Percentiles rank a stretch among this genome's conserved stretches.
These are phyloP conservation scores for Callyntrura sp. DNA, from an alignment of 2,888 invertebrate genomes.

Conservation along the genomic window DNA sequence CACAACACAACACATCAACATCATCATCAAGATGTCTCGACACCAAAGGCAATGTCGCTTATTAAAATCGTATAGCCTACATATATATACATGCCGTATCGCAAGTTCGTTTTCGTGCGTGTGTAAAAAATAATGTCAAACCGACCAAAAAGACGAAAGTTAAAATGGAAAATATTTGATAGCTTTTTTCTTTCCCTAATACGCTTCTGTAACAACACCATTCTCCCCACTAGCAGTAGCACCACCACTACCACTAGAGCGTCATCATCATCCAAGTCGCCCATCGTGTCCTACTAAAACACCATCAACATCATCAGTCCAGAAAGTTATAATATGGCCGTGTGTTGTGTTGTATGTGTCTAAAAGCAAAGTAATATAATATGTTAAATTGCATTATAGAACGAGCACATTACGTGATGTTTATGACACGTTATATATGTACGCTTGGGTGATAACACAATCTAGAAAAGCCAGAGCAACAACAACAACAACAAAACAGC, in stretches of 20 bases:
- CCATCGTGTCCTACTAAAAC: constrained; percentile 19
- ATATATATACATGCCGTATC: neutral
- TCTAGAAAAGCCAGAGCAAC: neutral
- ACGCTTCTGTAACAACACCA: neutral
- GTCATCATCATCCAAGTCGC: neutral
- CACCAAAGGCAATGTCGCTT: constrained; percentile 47
- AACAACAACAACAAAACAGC: neutral
- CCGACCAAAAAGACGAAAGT: constrained; percentile 16
- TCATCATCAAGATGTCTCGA: constrained; percentile 37
- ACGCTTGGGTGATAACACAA: constrained; percentile 59
- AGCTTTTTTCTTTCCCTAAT: constrained; percentile 24
- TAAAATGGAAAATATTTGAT: constrained; percentile 74
- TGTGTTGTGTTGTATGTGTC: constrained; percentile 30
- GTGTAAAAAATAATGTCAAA: constrained; percentile 34
- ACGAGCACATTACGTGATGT: constrained; percentile 68
- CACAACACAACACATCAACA: neutral
- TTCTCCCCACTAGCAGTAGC: too few relatives aligned
- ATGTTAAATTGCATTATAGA: constrained; percentile 73
- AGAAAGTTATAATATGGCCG: constrained; percentile 31
- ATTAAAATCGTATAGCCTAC: constrained; percentile 25
- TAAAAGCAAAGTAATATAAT: constrained; percentile 30
- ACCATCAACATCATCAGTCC: constrained; percentile 32
- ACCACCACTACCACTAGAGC: neutral
- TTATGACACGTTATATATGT: constrained; percentile 72
- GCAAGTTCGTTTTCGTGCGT: neutral